Evolutionary conservation across 2,113 vertebrate genomes (phyloP).

Genomic region (Cyphomyrus discorhynchus): DNA sequence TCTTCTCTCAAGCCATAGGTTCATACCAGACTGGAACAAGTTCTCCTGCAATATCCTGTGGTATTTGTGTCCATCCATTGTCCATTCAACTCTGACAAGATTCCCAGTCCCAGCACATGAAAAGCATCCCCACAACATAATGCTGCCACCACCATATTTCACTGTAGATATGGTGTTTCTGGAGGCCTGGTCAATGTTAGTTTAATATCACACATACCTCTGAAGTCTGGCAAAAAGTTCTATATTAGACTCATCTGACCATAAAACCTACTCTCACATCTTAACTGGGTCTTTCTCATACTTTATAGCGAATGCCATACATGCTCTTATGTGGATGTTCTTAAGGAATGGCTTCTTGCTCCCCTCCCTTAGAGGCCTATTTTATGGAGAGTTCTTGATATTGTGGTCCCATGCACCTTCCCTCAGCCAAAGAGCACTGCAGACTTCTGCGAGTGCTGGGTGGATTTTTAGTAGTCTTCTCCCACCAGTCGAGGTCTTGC

Average conservation of each 20-base stretch:
- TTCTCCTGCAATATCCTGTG: not conserved
- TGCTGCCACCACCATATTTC: not conserved
- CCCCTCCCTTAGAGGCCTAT: not conserved
- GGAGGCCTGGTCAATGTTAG: not conserved
- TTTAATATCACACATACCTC: not conserved
- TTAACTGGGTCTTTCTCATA: not conserved
- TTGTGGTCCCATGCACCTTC: not conserved
- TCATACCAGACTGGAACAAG: not conserved
- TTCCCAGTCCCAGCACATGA: not conserved
- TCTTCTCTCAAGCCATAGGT: not conserved
- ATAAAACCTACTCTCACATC: not conserved
- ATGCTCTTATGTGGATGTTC: not conserved
- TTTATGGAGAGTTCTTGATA: not conserved
- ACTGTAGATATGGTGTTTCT: not conserved
- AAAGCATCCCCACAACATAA: not conserved
- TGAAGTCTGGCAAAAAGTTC: not conserved
- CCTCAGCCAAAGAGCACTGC: not conserved
- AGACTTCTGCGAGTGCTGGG: not conserved
- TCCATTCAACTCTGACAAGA: not conserved
- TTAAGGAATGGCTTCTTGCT: not conserved
- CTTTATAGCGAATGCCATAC: not conserved
- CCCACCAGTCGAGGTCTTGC: not conserved
- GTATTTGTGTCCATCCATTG: not conserved
- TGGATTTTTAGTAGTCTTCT: not conserved
- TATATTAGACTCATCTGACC: not conserved